These are phyloP conservation scores for Dicrurus megarhynchus DNA, from an alignment of 2,113 vertebrate genomes.

Conservation along the genomic window DNA sequence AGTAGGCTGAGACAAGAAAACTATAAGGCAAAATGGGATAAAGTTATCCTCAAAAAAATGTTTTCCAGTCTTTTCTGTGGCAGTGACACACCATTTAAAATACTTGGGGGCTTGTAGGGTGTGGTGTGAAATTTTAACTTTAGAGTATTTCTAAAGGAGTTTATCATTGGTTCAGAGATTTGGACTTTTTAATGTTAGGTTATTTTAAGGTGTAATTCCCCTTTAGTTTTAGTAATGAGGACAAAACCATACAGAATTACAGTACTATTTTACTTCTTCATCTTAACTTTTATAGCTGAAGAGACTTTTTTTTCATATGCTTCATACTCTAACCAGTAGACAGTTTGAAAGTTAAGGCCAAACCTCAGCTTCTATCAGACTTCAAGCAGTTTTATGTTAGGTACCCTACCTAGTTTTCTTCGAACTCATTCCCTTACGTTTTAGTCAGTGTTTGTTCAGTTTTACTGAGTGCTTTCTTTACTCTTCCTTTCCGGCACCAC, in stretches of 20 bases:
- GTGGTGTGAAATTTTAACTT: background rate
- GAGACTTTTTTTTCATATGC: background rate
- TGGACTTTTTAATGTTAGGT: background rate
- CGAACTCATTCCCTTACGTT: background rate
- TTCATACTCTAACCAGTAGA: background rate
- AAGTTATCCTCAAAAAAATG: background rate
- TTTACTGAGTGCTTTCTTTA: background rate
- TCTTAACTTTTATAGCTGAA: background rate
- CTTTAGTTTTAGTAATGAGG: background rate
- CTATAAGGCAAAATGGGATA: background rate
- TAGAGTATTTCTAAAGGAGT: background rate
- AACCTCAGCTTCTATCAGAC: background rate
- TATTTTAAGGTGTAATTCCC: background rate
- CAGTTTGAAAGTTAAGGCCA: background rate
- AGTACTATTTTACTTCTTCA: background rate
- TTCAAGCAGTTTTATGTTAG: background rate
- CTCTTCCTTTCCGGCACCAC: background rate
- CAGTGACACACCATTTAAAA: background rate
- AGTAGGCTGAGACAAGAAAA: background rate
- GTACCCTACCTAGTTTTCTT: background rate
- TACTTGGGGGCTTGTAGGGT: background rate
- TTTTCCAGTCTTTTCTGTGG: background rate
- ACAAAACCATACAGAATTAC: background rate
- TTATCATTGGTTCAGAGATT: background rate
- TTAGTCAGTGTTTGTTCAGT: background rate